A percentile compares a stretch with the other conserved stretches of the same genome.
Evolutionary conservation across 2,113 vertebrate genomes (phyloP).

Genomic region (Suncus etruscus): DNA sequence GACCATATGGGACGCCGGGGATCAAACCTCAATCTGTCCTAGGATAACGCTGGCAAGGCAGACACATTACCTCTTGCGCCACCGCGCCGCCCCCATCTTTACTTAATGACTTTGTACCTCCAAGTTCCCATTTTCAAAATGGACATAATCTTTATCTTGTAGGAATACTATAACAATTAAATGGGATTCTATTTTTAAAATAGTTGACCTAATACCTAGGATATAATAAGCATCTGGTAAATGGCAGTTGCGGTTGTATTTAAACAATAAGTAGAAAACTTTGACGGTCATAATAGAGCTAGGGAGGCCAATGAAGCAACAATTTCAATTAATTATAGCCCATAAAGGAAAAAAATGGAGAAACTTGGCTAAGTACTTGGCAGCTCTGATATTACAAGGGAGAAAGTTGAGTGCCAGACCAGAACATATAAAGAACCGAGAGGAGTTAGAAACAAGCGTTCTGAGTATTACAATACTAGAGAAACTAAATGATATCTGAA

Average conservation of each 20-base stretch:
- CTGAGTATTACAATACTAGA: not conserved
- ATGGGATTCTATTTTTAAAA: conserved; percentile 65
- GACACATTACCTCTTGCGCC: too few relatives aligned
- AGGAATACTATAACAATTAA: conserved; percentile 58
- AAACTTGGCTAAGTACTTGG: conserved; percentile 15
- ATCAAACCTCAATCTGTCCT: too few relatives aligned
- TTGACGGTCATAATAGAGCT: conserved; percentile 29
- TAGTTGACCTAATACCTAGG: conserved; percentile 10
- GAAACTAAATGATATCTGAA: not conserved
- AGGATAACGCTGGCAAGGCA: too few relatives aligned
- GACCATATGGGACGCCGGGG: too few relatives aligned
- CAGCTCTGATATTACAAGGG: not conserved
- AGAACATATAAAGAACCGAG: not conserved
- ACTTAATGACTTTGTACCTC: not conserved
- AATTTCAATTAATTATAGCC: conserved; percentile 65
- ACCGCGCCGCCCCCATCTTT: too few relatives aligned
- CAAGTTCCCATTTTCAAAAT: conserved; percentile 38
- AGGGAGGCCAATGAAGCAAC: conserved; percentile 8
- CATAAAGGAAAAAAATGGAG: conserved; percentile 23
- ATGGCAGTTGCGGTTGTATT: conserved; percentile 20
- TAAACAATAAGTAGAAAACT: conserved; percentile 51
- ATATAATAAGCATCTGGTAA: conserved; percentile 58
- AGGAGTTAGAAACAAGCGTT: not conserved
- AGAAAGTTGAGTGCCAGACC: not conserved
- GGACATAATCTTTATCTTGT: conserved; percentile 54